Conservation (phyloP, 2,797 vertebrate species). For the Brotogeris chrysoptera region DNA sequence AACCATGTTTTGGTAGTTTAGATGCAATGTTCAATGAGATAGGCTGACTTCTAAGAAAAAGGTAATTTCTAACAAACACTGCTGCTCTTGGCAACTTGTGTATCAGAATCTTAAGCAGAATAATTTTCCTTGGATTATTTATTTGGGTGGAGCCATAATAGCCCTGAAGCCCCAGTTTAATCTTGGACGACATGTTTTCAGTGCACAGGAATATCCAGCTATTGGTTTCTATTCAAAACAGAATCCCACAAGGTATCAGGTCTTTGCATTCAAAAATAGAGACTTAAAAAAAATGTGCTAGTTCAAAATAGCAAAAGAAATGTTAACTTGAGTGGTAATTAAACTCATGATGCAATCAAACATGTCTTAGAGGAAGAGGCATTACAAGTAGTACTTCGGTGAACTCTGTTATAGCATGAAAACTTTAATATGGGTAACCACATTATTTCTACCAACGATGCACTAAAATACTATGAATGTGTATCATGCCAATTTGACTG, state of each 20-base stretch:
- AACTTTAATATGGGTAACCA: background rate
- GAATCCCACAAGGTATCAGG: conserved; percentile 36
- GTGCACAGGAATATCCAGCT: conserved; percentile 48
- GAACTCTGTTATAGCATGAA: background rate
- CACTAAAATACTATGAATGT: background rate
- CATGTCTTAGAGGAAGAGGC: background rate
- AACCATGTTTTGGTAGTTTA: background rate
- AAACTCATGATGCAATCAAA: background rate
- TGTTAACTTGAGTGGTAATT: background rate
- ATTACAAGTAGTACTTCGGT: background rate
- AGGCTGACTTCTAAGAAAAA: conserved; percentile 52
- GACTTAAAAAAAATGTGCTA: background rate
- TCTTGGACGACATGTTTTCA: conserved; percentile 53
- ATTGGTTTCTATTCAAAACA: conserved; percentile 53
- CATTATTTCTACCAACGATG: background rate
- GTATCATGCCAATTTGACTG: background rate
- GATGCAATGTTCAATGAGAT: conserved; percentile 1
- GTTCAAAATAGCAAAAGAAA: conserved; percentile 21
- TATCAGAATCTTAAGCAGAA: conserved; percentile 53
- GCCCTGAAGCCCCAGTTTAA: conserved; percentile 53
- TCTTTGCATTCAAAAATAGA: conserved; percentile 43
- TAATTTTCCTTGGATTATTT: conserved; percentile 67
- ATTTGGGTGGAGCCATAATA: conserved; percentile 57
- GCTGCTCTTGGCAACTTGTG: conserved; percentile 66
- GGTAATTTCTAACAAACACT: conserved; percentile 32